These are phyloP conservation scores for Okamejei kenojei DNA, from an alignment of 2,797 vertebrate genomes.

Conservation along the genomic window DNA sequence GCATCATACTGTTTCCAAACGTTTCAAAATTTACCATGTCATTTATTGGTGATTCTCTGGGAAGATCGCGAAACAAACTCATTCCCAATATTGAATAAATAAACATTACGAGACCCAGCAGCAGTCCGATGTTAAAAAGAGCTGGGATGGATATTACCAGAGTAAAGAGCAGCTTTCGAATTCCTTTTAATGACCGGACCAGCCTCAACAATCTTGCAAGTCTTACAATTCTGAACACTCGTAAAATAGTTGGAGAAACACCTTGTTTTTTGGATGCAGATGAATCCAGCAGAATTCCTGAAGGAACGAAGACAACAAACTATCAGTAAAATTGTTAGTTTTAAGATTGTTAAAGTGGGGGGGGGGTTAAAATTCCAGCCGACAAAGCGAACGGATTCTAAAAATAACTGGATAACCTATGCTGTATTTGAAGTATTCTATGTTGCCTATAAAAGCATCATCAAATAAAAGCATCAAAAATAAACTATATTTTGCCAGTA, in stretches of 20 bases:
- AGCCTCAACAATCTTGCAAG: slow-evolving; percentile 38
- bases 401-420: background rate
- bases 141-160: slow-evolving; percentile 37
- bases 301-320: background rate
- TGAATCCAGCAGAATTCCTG: slow-evolving; percentile 38
- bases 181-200: slow-evolving; percentile 35
- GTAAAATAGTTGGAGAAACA: slow-evolving; percentile 38
- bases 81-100: slow-evolving; percentile 39
- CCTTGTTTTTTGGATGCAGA: slow-evolving; percentile 34
- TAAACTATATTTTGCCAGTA: background rate
- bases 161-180: slow-evolving; percentile 40
- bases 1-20: slow-evolving; percentile 40
- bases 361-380: too few species aligned
- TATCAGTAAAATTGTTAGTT: background rate
- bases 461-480: background rate
- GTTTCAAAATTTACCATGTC: slow-evolving; percentile 41
- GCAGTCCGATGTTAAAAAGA: slow-evolving; percentile 38
- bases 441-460: too few species aligned
- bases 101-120: slow-evolving; percentile 40
- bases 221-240: slow-evolving; percentile 38
- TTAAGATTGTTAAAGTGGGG: too few species aligned
- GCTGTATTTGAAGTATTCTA: too few species aligned
- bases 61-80: slow-evolving; percentile 39
- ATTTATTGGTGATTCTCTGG: slow-evolving; percentile 24
- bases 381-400: background rate